These are phyloP conservation scores for Phalloptychus januarius DNA, from an alignment of 2,797 vertebrate genomes.

Conservation along the genomic window DNA sequence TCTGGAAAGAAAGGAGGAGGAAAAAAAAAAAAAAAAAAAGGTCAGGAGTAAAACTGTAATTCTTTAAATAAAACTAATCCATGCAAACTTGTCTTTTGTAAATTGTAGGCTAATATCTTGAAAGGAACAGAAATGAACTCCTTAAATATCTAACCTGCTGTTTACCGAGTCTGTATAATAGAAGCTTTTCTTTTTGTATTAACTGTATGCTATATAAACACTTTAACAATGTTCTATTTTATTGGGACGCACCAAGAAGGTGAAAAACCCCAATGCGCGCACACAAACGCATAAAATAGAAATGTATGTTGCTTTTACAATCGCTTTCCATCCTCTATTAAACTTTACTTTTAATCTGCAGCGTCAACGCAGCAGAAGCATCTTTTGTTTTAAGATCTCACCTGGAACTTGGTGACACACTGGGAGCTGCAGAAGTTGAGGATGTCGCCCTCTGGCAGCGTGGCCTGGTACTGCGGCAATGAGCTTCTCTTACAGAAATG, in stretches of 20 bases:
- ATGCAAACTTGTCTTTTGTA: not conserved
- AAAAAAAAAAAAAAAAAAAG: not conserved
- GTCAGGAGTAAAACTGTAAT: not conserved
- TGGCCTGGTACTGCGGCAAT: slow-evolving; percentile 97
- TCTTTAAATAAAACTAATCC: not conserved
- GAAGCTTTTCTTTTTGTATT: not conserved
- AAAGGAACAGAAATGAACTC: not conserved
- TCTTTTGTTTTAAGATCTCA: slow-evolving; percentile 49
- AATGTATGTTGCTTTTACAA: not conserved
- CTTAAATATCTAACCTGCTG: not conserved
- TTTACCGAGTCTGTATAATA: not conserved
- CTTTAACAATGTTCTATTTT: not conserved
- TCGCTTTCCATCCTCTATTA: not conserved
- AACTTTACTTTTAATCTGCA: not conserved
- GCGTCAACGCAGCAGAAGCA: not conserved
- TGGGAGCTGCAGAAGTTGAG: slow-evolving; percentile 98
- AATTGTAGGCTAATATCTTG: not conserved
- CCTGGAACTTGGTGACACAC: slow-evolving; percentile 99
- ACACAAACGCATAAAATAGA: not conserved
- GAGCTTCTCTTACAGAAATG: slow-evolving; percentile 98
- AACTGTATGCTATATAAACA: not conserved
- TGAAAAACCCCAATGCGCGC: not conserved
- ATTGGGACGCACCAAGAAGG: not conserved
- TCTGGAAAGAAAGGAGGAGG: slow-evolving; percentile 70
- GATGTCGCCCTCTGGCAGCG: slow-evolving; percentile 94